Base-by-base conservation (phyloP, 1,140 invertebrate species). In the Drosophila subobscura region DNA sequence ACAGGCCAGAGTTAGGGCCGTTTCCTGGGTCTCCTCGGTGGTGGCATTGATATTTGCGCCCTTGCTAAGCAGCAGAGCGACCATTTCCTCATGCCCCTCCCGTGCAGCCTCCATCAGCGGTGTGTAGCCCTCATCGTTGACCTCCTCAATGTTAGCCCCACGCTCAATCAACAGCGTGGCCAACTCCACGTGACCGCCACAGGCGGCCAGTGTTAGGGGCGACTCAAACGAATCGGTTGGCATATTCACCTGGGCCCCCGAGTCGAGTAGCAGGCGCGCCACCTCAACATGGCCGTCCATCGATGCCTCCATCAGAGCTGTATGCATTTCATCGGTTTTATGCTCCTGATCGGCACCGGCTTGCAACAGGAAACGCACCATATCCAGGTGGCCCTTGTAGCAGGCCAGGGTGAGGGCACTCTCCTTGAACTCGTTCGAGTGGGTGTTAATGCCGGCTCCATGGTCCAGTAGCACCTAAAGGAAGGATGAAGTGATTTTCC, bases 271-370 rank as follows among this genome's bases (percentile, higher is more conserved):
- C 53, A 99, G 93, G 33, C 97, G 92, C 2, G 98, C 98, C 23
- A 99, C 98, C 92, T 99, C 98, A 0, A 99, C 95, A 92, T 99
- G 98, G 2, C 99, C 99, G 93, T 99, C 99, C 98, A 99, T 99
- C 29, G 98, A 99, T 22, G 99, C 98, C 92, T 99, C 99, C 98
- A 99, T 99, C 2, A 99, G 93, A 23, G 99, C 98, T 1, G 98
- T 99, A 92, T 99, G 98, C 98, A 99, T 99, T 93, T 99, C 99
- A 92, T 99, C 98, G 1, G 98, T 99, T 93, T 99, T 98, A 93
- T 99, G 97, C 93, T 99, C 98, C 92, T 98, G 95, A 92, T 98
- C 97, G 22, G 98, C 97, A 73, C 98, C 98, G 77, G 97, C 96
- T 78, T 97, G 97, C 53, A 99, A 92, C 61, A 99, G 93, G 91